Conservation (phyloP, 2,113 vertebrate species). For the Nothocercus nigrocapillus region DNA sequence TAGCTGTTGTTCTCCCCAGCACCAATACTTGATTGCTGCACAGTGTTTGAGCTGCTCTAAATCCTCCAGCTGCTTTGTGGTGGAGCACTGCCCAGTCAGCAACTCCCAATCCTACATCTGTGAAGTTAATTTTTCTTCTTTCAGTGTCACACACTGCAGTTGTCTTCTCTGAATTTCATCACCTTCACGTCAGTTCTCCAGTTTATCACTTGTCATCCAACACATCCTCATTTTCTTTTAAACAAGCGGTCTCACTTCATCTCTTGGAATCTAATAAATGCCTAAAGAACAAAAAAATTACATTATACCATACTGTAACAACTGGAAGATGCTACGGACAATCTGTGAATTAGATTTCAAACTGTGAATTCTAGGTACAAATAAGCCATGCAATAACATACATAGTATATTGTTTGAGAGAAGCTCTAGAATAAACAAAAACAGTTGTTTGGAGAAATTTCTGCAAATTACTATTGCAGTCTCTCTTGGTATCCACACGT, state of each 20-base stretch:
- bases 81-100: background rate
- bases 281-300: background rate
- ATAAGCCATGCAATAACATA: background rate
- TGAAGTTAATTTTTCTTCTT: background rate
- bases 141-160: background rate
- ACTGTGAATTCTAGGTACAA: background rate
- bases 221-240: background rate
- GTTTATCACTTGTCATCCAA: background rate
- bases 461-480: background rate
- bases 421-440: background rate
- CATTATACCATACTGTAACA: background rate
- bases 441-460: background rate
- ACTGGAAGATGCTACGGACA: background rate
- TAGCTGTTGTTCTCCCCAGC: background rate
- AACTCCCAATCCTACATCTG: background rate
- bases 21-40: background rate
- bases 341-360: background rate
- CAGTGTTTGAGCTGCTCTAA: background rate
- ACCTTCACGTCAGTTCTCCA: background rate
- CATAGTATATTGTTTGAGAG: background rate
- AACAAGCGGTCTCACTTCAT: background rate
- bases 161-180: background rate
- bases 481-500: background rate
- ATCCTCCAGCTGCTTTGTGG: background rate
- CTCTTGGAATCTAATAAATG: background rate